Evolutionary conservation across 2,113 vertebrate species (phyloP), one percentile per base, ranked within the genome.

Genomic region (Dromaius novaehollandiae): DNA sequence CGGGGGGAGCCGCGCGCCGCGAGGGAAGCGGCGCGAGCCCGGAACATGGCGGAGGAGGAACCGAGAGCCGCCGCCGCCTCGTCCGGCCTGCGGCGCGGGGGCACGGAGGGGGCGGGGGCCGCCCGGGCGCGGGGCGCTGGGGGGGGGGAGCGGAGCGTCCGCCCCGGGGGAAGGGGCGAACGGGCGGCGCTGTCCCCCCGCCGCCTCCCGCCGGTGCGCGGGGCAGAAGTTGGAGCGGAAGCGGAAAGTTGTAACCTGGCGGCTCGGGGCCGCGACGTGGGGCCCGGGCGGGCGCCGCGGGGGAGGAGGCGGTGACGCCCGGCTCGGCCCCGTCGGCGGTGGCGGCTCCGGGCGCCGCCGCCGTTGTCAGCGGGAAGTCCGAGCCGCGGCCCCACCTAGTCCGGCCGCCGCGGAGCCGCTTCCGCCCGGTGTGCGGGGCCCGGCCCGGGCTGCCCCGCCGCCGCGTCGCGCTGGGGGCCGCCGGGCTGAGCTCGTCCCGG

Each of bases 21-120:
- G n/a, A n/a, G n/a, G n/a, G 53, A 77, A 97, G 96, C 97, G 97
- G 97, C 97, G 89, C 85, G 94, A 90, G 95, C 94, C 82, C 87
- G 95, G 95, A 98, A 98, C 96, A 98, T 98, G 98, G 98, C 98
- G 98, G 98, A 98, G 97, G 97, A 96, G 97, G 96, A 95, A 91
- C 96, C 92, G 93, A 60, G 97, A 95, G 91, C 86, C 44, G 68
- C 90, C 75, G 74, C 95, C 75, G 74, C 95, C 38, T 90, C 69
- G 73, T 77, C 80, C 79, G 11, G 86, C 79, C 38, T 78, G 87
- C 61, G 58, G 82, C 87, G 46, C 68, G 61, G 71, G 77, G n/a
- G 46, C 84, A 38, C n/a, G 5, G 63, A 38, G 53, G 25, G 20
- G 60, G 28, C 36, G 36, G 16, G 44, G 56, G n/a, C 44, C 22